Percentiles rank a stretch among this genome's conserved stretches.
These are phyloP conservation scores for Ictalurus furcatus DNA, from an alignment of 2,113 vertebrate genomes.

Conservation along the genomic window DNA sequence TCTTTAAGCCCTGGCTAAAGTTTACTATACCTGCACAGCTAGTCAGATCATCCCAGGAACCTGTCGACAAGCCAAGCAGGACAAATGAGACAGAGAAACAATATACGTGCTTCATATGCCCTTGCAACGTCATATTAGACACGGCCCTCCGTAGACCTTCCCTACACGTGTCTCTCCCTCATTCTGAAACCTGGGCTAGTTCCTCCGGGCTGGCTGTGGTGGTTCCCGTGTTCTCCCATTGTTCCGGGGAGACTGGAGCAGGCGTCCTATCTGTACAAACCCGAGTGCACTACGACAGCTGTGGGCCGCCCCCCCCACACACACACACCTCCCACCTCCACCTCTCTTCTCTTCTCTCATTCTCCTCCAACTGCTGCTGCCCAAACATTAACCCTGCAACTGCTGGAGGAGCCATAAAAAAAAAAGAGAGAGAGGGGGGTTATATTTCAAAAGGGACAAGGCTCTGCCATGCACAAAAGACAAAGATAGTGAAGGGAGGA, in stretches of 20 bases:
- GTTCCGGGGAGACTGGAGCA: conserved; percentile 70
- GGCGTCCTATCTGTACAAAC: conserved; percentile 68
- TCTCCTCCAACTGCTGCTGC: conserved; percentile 62
- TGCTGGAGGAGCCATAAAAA: conserved; percentile 65
- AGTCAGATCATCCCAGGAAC: conserved; percentile 56
- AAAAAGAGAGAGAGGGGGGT: conserved; percentile 37
- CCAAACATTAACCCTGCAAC: conserved; percentile 75
- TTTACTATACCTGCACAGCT: conserved; percentile 60
- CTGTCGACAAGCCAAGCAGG: conserved; percentile 51
- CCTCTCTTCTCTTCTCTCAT: conserved; percentile 63
- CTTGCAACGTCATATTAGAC: not conserved
- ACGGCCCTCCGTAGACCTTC: conserved; percentile 3
- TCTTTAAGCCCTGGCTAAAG: not conserved
- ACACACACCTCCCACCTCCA: conserved; percentile 57
- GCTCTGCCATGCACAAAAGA: conserved; percentile 65
- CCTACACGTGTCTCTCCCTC: conserved; percentile 57
- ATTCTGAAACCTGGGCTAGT: conserved; percentile 53
- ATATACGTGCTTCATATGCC: conserved; percentile 21
- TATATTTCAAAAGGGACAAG: conserved; percentile 61
- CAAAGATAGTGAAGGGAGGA: conserved; percentile 59
- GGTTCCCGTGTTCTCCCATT: conserved; percentile 73
- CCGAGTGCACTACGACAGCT: conserved; percentile 75
- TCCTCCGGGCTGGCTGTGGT: conserved; percentile 60
- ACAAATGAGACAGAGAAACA: conserved; percentile 48
- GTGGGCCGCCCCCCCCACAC: conserved; percentile 68